Percentiles rank a stretch among this genome's conserved stretches.
phyloP scores from a whole-genome alignment of 2,113 vertebrate genomes.

The Baryphthengus martii region DNA sequence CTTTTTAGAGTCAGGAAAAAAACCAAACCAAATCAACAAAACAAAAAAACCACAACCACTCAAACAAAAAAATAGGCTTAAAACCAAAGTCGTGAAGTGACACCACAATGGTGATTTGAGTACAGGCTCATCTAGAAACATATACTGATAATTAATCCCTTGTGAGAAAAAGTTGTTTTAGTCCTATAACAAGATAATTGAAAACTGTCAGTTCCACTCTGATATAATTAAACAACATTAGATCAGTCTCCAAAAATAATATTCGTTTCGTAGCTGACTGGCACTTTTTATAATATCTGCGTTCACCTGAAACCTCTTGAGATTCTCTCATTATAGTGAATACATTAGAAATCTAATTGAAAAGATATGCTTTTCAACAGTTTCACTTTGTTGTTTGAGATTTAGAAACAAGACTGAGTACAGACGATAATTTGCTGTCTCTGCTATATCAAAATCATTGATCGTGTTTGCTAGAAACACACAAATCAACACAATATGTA shows the following conservation, averaged over 20 bases:
- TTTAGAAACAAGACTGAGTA: not conserved
- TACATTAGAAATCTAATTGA: constrained; percentile 9
- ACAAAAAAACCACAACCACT: too few relatives aligned
- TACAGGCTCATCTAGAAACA: not conserved
- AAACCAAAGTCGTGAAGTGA: not conserved
- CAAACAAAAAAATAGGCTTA: not conserved
- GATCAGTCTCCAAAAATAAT: constrained; percentile 21
- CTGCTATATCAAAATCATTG: not conserved
- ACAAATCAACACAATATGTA: not conserved
- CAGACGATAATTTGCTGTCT: not conserved
- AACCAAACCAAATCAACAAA: too few relatives aligned
- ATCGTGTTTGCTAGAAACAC: not conserved
- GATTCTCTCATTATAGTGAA: not conserved
- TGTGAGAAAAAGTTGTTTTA: constrained; percentile 6
- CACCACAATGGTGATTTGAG: not conserved
- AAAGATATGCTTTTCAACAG: not conserved
- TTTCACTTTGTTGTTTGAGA: not conserved
- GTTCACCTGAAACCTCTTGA: not conserved
- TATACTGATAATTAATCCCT: not conserved
- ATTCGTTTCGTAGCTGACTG: constrained; percentile 14
- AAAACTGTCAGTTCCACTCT: constrained; percentile 8
- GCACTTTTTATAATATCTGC: constrained; percentile 22
- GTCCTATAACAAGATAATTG: not conserved
- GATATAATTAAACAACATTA: constrained; percentile 10
- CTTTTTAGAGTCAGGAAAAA: not conserved